Evolutionary conservation across 2,797 vertebrate genomes (phyloP).

Genomic region (Bradypodion pumilum): DNA sequence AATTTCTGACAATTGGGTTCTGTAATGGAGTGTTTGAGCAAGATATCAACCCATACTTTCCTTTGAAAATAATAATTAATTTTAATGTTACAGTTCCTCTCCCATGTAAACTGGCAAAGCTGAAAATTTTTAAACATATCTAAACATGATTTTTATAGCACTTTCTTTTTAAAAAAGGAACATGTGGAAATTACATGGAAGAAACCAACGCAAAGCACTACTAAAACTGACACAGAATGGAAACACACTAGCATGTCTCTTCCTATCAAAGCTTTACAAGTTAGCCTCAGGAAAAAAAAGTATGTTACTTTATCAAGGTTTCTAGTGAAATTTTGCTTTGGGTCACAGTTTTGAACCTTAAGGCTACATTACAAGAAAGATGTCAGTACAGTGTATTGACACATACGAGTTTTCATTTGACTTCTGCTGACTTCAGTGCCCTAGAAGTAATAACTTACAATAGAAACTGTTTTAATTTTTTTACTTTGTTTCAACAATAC

Average conservation of each 20-base stretch:
- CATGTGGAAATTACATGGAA: neutral
- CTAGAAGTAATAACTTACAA: neutral
- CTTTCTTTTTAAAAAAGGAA: neutral
- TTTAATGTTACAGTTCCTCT: no score
- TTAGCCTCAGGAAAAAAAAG: neutral
- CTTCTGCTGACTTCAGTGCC: neutral
- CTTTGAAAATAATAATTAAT: no score
- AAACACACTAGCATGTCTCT: neutral
- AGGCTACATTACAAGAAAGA: neutral
- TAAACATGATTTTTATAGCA: no score
- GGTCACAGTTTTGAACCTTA: neutral
- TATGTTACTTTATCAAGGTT: neutral
- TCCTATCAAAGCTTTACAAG: neutral
- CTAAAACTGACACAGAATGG: neutral
- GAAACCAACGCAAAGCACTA: neutral
- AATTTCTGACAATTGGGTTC: no score
- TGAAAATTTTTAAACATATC: no score
- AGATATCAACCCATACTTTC: no score
- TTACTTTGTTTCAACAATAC: neutral
- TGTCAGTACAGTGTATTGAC: neutral
- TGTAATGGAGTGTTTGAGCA: no score
- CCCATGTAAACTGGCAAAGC: no score
- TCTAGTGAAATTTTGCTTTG: neutral
- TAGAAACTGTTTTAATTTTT: neutral
- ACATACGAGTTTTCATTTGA: neutral